These are phyloP conservation scores for Melierax canorus DNA, from an alignment of 2,113 vertebrate genomes.

Conservation along the genomic window DNA sequence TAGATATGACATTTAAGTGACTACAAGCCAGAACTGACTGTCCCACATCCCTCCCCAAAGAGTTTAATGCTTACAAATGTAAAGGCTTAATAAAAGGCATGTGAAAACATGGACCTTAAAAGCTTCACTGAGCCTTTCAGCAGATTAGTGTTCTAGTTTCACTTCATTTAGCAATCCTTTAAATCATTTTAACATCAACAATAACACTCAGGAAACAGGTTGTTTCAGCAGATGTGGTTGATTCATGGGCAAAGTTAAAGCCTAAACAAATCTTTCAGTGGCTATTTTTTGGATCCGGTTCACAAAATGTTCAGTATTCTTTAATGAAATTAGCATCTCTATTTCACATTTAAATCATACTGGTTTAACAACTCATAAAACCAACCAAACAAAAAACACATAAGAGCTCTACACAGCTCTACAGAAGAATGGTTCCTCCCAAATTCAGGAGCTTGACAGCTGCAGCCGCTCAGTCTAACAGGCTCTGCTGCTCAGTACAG, in stretches of 20 bases:
- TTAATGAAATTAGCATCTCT: not conserved
- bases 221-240: constrained; percentile 1
- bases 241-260: not conserved
- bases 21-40: not conserved
- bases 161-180: not conserved
- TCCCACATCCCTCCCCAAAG: not conserved
- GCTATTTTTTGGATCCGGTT: not conserved
- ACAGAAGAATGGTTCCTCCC: not conserved
- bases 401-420: not conserved
- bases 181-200: not conserved
- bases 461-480: not conserved
- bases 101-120: not conserved
- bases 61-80: not conserved
- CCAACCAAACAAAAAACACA: not conserved
- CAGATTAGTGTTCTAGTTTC: not conserved
- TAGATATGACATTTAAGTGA: not conserved
- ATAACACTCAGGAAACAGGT: not conserved
- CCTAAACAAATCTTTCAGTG: not conserved
- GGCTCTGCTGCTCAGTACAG: not conserved
- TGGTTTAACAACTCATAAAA: not conserved
- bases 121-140: not conserved
- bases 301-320: not conserved
- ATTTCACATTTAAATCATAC: not conserved
- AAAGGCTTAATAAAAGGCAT: not conserved
- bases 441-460: not conserved